These are phyloP conservation scores for Dermochelys coriacea DNA, from an alignment of 2,797 vertebrate species.

Conservation along the genomic window DNA sequence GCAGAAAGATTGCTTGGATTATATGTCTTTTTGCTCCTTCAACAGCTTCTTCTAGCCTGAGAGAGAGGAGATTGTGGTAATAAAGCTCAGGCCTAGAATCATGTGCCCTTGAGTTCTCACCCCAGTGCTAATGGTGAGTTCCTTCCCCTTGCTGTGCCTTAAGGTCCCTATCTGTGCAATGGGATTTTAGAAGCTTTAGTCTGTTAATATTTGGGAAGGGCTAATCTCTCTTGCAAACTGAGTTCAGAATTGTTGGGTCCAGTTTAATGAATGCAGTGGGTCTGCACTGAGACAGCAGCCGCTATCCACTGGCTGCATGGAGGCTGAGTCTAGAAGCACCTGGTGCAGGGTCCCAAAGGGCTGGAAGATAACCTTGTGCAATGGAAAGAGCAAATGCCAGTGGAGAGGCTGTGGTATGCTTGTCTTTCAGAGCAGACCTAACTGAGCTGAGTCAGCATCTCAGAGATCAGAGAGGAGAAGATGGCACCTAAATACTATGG, in stretches of 20 bases:
- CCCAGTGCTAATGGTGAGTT: too few species aligned
- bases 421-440: neutral
- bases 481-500: neutral
- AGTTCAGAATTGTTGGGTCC: neutral
- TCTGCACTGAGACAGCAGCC: rapidly evolving
- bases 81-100: too few species aligned
- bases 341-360: rapidly evolving
- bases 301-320: rapidly evolving
- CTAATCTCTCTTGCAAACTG: neutral
- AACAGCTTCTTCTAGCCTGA: neutral
- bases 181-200: neutral
- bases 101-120: too few species aligned
- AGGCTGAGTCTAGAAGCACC: neutral
- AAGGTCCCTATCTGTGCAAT: neutral
- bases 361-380: rapidly evolving
- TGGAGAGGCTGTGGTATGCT: neutral
- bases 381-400: neutral
- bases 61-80: neutral
- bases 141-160: too few species aligned
- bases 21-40: neutral
- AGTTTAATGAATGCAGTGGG: neutral
- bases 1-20: neutral
- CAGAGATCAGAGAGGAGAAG: rapidly evolving
- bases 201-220: too few species aligned
- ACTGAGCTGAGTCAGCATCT: neutral